Evolutionary conservation across 1,140 invertebrate genomes (phyloP), one percentile per base, ranked within the genome.

Genomic region (Bombus consobrinus): DNA sequence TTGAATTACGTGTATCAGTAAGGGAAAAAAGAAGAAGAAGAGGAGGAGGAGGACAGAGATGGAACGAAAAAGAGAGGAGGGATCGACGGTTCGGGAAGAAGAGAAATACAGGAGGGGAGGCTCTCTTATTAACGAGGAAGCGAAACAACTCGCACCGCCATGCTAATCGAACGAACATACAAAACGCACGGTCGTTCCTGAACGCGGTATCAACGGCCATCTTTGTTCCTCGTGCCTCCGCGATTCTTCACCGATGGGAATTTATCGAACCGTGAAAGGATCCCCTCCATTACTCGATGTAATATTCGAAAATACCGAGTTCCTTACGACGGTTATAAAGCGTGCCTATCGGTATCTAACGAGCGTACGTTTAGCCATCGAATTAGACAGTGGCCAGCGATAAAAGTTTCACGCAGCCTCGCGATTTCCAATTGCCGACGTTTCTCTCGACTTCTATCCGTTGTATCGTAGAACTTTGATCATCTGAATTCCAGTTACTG

Each of bases 71-170:
- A 37, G 32, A 39, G 66, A 34, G 84, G 66, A 34, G 82, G 83
- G 72, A 86, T 81, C 64, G 37, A 64, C 18, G 69, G 74, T 39
- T 71, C 68, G 62, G 81, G 64, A 78, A 71, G 83, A 64, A 59
- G 71, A 71, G 78, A 64, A 83, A 81, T 32, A 83, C 81, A 32
- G 41, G 72, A 41, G 85, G 85, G 89, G 85, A 79, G 87, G 84
- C 88, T 92, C 92, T 92, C 93, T 95, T 94, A 95, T 95, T 95
- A 95, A 95, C 94, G 93, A 95, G 94, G 95, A 95, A 95, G 92
- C 95, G 95, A 95, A 95, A 95, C 92, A 95, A 95, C 93, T 95
- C 94, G 93, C 95, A 95, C 94, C 88, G 85, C 76, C 81, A 69
- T 91, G 95, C 93, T 95, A 95, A 95, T 95, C 93, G 93, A 92